These are phyloP conservation scores for Chromobotia macracanthus DNA, from an alignment of 2,797 vertebrate species.

Conservation along the genomic window DNA sequence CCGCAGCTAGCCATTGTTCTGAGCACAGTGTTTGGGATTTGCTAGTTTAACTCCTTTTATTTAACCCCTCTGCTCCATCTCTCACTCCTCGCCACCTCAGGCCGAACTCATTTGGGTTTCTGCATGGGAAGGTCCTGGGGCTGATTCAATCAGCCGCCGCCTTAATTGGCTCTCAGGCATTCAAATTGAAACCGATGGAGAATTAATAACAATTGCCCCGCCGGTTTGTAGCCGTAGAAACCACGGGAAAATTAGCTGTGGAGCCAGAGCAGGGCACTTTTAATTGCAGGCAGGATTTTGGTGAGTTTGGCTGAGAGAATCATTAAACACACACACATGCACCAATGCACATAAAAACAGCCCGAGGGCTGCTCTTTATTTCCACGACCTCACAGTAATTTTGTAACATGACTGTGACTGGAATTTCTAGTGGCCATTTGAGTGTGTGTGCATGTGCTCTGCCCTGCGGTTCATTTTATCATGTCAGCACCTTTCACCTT, in stretches of 20 bases:
- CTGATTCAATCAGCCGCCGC: slow-evolving; percentile 74
- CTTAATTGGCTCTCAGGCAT: slow-evolving; percentile 79
- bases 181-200: slow-evolving; percentile 77
- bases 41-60: slow-evolving; percentile 71
- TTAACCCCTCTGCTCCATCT: slow-evolving; percentile 69
- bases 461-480: slow-evolving; percentile 61
- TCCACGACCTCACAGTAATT: slow-evolving; percentile 43
- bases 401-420: slow-evolving; percentile 60
- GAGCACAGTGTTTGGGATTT: slow-evolving; percentile 61
- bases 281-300: slow-evolving; percentile 58
- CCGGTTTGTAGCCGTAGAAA: slow-evolving; percentile 70
- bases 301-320: slow-evolving; percentile 38
- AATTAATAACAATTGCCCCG: slow-evolving; percentile 75
- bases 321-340: slow-evolving; percentile 32
- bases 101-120: slow-evolving; percentile 63
- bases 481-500: slow-evolving; percentile 66
- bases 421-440: slow-evolving; percentile 41
- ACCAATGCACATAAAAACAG: slow-evolving; percentile 5
- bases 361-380: slow-evolving; percentile 40
- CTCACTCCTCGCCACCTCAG: slow-evolving; percentile 37
- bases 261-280: slow-evolving; percentile 47
- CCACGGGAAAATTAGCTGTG: slow-evolving; percentile 47
- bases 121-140: slow-evolving; percentile 70
- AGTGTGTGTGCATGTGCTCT: slow-evolving; percentile 38
- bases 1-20: slow-evolving; percentile 51